Evolutionary conservation across 2,888 invertebrate genomes (phyloP).

Genomic region (Copidosoma aretas): DNA sequence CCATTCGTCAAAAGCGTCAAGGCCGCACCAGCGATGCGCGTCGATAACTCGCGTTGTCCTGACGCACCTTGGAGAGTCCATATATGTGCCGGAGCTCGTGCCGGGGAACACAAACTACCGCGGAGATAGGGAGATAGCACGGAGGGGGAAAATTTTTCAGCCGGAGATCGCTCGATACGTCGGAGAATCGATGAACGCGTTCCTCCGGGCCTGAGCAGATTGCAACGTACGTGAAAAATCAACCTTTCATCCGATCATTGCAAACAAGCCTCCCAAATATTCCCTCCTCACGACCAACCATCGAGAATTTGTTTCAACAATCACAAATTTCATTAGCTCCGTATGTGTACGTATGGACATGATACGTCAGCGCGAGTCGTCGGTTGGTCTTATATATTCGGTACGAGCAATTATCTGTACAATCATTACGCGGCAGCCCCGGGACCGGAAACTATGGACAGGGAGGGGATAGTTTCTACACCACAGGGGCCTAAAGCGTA

Average conservation of each 20-base stretch:
- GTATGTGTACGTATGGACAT: no score
- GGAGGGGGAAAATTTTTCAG: conserved; percentile 1
- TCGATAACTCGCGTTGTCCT: conserved; percentile 27
- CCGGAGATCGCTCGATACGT: neutral
- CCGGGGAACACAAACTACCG: no score
- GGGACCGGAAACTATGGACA: neutral
- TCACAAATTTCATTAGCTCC: no score
- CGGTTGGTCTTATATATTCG: conserved; percentile 53
- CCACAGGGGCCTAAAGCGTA: no score
- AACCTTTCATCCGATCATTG: no score
- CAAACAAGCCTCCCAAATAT: no score
- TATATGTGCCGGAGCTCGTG: no score
- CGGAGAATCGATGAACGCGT: neutral
- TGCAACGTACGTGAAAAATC: neutral
- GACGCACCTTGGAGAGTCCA: no score
- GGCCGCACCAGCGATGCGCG: conserved; percentile 11
- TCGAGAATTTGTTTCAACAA: no score
- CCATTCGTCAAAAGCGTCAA: conserved; percentile 39
- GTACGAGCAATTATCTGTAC: conserved; percentile 52
- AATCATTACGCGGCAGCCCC: conserved; percentile 38
- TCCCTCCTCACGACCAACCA: no score
- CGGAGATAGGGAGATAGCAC: conserved; percentile 6
- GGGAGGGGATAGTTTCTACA: neutral
- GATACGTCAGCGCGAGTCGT: conserved; percentile 39
- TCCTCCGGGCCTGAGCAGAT: no score